Evolutionary conservation across 2,888 invertebrate genomes (phyloP).

Genomic region (Crocallis elinguaria): DNA sequence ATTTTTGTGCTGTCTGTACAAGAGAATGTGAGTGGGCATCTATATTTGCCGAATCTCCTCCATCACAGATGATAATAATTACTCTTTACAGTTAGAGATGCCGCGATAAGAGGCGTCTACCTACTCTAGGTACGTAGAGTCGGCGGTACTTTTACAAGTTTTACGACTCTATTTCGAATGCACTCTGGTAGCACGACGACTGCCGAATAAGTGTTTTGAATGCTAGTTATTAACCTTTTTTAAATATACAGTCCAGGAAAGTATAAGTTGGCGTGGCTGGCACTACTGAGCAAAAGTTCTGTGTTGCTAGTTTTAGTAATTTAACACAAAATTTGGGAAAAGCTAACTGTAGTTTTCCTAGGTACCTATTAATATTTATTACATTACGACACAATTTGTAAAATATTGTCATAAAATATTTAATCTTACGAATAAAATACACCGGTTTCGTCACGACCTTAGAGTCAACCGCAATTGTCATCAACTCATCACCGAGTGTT

Average conservation of each 20-base stretch:
- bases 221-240: slow-evolving; percentile 6
- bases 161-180: slow-evolving; percentile 22
- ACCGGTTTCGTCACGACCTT: too few species aligned
- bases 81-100: slow-evolving; percentile 77
- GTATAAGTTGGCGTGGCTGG: too few species aligned
- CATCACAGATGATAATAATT: slow-evolving; percentile 81
- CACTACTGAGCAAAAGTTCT: too few species aligned
- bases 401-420: too few species aligned
- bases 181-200: slow-evolving; percentile 1
- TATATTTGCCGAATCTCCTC: slow-evolving; percentile 82
- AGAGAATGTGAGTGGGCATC: slow-evolving; percentile 60
- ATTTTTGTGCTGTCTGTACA: slow-evolving; percentile 48
- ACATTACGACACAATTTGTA: too few species aligned
- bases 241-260: background rate
- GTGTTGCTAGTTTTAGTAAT: too few species aligned
- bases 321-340: too few species aligned
- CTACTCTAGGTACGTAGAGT: slow-evolving; percentile 4
- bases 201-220: slow-evolving; percentile 3
- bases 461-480: too few species aligned
- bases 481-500: too few species aligned
- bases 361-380: too few species aligned
- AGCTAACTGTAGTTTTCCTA: too few species aligned
- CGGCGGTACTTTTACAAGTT: background rate
- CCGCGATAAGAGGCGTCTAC: slow-evolving; percentile 50
- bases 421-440: too few species aligned